Base-by-base conservation (phyloP, 2,113 vertebrate genomes). In the Orcinus orca region DNA sequence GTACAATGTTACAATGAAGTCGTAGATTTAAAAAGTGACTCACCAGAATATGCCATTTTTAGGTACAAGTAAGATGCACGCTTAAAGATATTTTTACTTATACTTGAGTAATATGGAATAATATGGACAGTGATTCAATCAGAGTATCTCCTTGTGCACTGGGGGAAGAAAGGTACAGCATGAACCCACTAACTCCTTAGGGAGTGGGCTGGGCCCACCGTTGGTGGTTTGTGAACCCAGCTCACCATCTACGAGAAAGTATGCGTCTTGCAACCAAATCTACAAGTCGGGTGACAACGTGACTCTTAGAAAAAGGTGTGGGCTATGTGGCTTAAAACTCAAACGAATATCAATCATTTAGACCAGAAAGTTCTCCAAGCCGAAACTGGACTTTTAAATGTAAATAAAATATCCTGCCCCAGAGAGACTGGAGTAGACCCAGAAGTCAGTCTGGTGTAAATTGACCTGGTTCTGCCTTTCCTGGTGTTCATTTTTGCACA, bases 401-500 rank as follows among this genome's bases (percentile, higher is more conserved):
- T 70, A 82, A 90, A 77, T 63, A 41, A 60, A 60, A 47, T 67
- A 74, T 60, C 23, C 44, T 53, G 6, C 55, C 31, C 87, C 55
- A 5, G 6, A 29, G 1, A 2, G 25, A 26, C 36, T 17, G 17
- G n/a, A 6, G 50, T 82, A 58, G 80, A 68, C 18, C 50, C 6
- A 17, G 23, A n/a, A 67, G 60, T 63, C 58, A 71, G 41, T 53
- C 13, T 26, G 36, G 17, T 18, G 3, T n/a, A 26, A 9, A 47
- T 6, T 3, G 38, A 25, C 33, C 11, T 53, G 15, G 10, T 63
- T 50, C 63, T 58, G 17, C 8, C 2, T 87, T 44, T 83, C 25
- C 25, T 0, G 8, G 2, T 0, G 5, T 3, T 76, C 10, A 1
- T 6, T 15, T 63, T 55, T 29, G 25, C n/a, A 2, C 11, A 11